Conservation (phyloP, 2,113 vertebrate genomes). For the Notechis scutatus region DNA sequence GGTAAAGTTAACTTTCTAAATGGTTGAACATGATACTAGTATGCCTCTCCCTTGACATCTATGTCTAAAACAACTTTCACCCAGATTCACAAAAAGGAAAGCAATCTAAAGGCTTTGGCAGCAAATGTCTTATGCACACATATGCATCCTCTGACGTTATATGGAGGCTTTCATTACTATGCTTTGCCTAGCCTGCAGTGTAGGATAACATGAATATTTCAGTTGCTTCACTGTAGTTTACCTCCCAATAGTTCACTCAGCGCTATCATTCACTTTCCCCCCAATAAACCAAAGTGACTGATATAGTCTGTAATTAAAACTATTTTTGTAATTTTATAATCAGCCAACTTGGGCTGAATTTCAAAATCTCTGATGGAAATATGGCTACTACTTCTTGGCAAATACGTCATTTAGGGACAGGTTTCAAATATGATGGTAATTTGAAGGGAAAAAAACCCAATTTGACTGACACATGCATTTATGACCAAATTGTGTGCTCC, state of each 20-base stretch:
- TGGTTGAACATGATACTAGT: neutral
- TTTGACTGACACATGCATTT: neutral
- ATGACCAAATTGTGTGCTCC: neutral
- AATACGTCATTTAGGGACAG: neutral
- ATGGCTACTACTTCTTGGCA: neutral
- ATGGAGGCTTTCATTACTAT: neutral
- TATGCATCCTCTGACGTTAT: neutral
- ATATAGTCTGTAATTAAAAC: neutral
- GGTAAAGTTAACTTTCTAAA: conserved; percentile 7
- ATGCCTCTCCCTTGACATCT: neutral
- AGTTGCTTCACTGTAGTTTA: neutral
- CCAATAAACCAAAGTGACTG: neutral
- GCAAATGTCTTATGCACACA: neutral
- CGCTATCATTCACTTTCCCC: neutral
- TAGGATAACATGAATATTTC: neutral
- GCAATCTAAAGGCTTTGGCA: neutral
- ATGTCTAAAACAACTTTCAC: neutral
- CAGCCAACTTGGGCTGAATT: conserved; percentile 21
- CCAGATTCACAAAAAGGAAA: neutral
- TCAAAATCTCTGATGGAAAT: neutral
- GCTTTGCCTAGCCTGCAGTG: neutral
- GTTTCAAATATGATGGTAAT: neutral
- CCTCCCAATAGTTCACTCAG: neutral
- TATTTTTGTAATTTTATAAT: neutral
- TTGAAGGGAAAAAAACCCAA: neutral